phyloP scores from a whole-genome alignment of 2,888 invertebrate genomes.

The Podabrus alpinus region DNA sequence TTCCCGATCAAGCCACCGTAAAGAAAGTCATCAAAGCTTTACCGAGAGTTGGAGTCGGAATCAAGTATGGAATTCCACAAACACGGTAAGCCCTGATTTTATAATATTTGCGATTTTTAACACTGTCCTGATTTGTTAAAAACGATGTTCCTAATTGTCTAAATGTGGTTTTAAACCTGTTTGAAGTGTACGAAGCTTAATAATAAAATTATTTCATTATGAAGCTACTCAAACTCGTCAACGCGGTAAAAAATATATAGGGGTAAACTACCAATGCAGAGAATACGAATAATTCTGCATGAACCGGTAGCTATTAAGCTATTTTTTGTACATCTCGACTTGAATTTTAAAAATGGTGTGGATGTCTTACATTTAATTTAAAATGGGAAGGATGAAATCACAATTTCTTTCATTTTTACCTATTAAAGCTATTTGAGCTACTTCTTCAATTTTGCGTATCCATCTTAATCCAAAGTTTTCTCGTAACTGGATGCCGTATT shows the following conservation, averaged over 20 bases:
- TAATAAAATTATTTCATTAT: neutral
- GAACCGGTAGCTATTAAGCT: too few species aligned
- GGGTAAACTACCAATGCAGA: neutral
- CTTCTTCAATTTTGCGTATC: too few species aligned
- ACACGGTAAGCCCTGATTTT: slow-evolving; percentile 70
- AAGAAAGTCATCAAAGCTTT: slow-evolving; percentile 98
- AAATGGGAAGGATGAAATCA: too few species aligned
- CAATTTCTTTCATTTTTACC: too few species aligned
- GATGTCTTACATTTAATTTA: too few species aligned
- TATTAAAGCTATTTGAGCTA: too few species aligned
- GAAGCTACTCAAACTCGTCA: neutral
- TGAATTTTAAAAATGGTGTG: too few species aligned
- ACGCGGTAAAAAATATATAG: neutral
- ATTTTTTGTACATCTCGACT: too few species aligned
- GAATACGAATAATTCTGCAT: too few species aligned
- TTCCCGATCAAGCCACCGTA: slow-evolving; percentile 95
- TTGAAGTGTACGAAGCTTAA: neutral
- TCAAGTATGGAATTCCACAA: slow-evolving; percentile 99
- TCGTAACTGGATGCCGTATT: too few species aligned
- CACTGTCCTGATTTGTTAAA: neutral
- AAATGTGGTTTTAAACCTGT: neutral
- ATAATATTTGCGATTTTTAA: neutral
- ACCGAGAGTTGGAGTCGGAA: slow-evolving; percentile 96
- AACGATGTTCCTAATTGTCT: neutral
- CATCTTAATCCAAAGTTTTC: too few species aligned